Base-by-base conservation (phyloP, 2,113 vertebrate genomes). In the Lophochroa leadbeateri region DNA sequence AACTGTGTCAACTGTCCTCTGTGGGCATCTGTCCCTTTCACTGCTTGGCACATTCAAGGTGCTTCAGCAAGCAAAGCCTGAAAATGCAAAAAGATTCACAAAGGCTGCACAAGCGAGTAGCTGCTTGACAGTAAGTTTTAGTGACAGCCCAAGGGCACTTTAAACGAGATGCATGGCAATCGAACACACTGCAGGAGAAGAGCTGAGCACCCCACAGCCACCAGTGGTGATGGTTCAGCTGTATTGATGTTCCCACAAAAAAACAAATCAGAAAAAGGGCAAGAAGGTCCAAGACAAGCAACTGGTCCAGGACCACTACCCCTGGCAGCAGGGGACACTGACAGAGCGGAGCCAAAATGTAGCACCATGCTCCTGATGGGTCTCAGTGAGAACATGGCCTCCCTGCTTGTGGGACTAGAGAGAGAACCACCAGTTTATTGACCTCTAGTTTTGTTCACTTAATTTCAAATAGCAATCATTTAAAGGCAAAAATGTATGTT, bases 91-190 rank as follows among this genome's bases (percentile, higher is more conserved):
- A 16, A 46, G 57, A 50, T 25, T 24, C 46, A 31, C 9, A 25
- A n/a, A 23, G 29, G 29, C 63, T 67, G 39, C 47, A 39, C 18
- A 67, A 46, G 41, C 9, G 64, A 16, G 53, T 20, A 81, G 55
- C 14, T 87, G 31, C 35, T 4, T 23, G 24, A 70, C 31, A 63
- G 35, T 5, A 61, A 17, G 15, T 24, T 86, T 78, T 50, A 78
- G 37, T 3, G 2, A 44, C 4, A 61, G 49, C 37, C 72, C 0
- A 1, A 52, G 58, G 60, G 18, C 31, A 28, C 35, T 41, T 70
- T 27, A 44, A 84, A 37, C 0, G 0, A 53, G 16, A 68, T 52
- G 49, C 41, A 39, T 0, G 0, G 31, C 5, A 4, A 28, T 11
- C 0, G 0, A 46, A 46, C 21, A 16, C 14, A 8, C 8, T 12